Percentiles rank a stretch among this genome's conserved stretches.
These are phyloP conservation scores for Apodemia zela DNA, from an alignment of 2,888 invertebrate genomes.

Conservation along the genomic window DNA sequence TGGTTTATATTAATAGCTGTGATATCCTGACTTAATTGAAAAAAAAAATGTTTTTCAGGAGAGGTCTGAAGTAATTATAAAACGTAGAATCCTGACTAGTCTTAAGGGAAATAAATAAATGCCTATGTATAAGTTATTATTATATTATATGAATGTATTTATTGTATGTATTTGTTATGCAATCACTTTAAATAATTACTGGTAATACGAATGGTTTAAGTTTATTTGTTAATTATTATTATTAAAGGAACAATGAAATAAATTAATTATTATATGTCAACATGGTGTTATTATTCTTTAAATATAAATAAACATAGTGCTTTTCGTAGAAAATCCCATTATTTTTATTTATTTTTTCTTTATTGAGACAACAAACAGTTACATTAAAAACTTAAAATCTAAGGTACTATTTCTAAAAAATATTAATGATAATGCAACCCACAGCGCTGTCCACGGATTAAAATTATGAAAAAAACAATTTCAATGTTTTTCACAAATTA, in stretches of 20 bases:
- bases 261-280: slow-evolving; percentile 30
- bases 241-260: slow-evolving; percentile 40
- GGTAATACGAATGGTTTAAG: slow-evolving; percentile 23
- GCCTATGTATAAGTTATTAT: slow-evolving; percentile 47
- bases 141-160: slow-evolving; percentile 43
- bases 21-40: slow-evolving; percentile 61
- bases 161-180: slow-evolving; percentile 52
- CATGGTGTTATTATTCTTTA: slow-evolving; percentile 3
- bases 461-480: too few species aligned
- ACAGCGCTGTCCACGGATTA: too few species aligned
- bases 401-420: too few species aligned
- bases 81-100: slow-evolving; percentile 56
- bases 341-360: too few species aligned
- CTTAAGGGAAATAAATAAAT: slow-evolving; percentile 50
- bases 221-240: slow-evolving; percentile 53
- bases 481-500: too few species aligned
- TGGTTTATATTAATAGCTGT: slow-evolving; percentile 72
- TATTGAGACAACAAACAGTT: too few species aligned
- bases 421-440: too few species aligned
- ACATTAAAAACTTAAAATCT: too few species aligned
- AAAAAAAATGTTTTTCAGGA: slow-evolving; percentile 28
- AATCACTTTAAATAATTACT: slow-evolving; percentile 40
- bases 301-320: too few species aligned
- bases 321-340: too few species aligned
- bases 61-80: slow-evolving; percentile 34